Conservation (phyloP, 2,888 invertebrate genomes). For the Cryptosula pallasiana region DNA sequence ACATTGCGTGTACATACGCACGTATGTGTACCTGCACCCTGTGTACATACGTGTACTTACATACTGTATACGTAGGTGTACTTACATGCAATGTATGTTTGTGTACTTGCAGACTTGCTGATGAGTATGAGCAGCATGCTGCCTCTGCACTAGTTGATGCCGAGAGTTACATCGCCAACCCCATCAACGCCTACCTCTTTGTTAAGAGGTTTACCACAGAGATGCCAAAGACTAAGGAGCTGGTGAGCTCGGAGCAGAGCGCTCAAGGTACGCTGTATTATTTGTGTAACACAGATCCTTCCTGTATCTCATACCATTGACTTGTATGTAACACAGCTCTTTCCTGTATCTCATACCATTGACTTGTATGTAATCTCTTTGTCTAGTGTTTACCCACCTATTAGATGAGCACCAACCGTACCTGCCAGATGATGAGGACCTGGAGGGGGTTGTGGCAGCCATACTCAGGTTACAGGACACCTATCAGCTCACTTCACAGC, state of each 20-base stretch:
- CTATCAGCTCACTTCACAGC: slow-evolving; percentile 79
- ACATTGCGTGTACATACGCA: too few species aligned
- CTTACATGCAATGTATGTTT: too few species aligned
- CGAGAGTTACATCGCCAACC: slow-evolving; percentile 59
- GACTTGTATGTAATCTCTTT: background rate
- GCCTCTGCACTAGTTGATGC: slow-evolving; percentile 36
- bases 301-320: too few species aligned
- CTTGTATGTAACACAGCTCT: too few species aligned
- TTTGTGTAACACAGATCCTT: too few species aligned
- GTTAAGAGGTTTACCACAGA: slow-evolving; percentile 90
- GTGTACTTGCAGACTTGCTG: slow-evolving; percentile 36
- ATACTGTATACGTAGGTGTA: too few species aligned
- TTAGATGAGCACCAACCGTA: slow-evolving; percentile 35
- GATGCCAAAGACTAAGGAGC: background rate
- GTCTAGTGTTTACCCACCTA: slow-evolving; percentile 32
- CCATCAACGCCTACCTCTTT: slow-evolving; percentile 87
- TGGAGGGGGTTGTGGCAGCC: slow-evolving; percentile 91
- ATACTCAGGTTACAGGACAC: slow-evolving; percentile 90
- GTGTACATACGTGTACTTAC: too few species aligned
- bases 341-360: too few species aligned
- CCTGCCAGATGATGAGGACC: slow-evolving; percentile 87
- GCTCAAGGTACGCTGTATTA: slow-evolving; percentile 8
- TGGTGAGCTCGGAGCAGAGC: background rate
- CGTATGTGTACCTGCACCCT: too few species aligned
- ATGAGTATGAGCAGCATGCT: slow-evolving; percentile 45